Evolutionary conservation across 2,888 invertebrate genomes (phyloP).

Genomic region (Ennomos fuscantarius): DNA sequence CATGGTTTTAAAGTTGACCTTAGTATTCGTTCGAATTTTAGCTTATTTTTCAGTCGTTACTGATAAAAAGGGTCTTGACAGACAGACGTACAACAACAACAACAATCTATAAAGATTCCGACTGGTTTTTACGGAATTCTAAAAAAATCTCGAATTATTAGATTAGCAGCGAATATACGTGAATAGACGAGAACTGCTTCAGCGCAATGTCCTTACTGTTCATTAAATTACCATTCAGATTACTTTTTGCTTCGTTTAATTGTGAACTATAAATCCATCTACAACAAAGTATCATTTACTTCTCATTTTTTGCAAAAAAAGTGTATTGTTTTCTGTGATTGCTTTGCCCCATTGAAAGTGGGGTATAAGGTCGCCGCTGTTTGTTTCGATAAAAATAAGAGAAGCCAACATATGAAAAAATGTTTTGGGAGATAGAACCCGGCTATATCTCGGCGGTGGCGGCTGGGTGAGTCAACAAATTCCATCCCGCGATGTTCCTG

Average conservation of each 20-base stretch:
- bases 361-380: constrained; percentile 59
- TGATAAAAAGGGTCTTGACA: no score
- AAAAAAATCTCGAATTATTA: no score
- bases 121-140: no score
- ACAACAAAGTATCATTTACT: constrained; percentile 41
- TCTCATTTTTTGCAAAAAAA: constrained; percentile 38
- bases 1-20: no score
- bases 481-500: constrained; percentile 31
- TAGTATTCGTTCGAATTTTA: no score
- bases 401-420: constrained; percentile 35
- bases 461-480: constrained; percentile 48
- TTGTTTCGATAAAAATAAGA: constrained; percentile 45
- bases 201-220: constrained; percentile 12
- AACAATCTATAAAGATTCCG: no score
- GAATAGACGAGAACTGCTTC: background rate
- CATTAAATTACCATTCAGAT: constrained; percentile 11
- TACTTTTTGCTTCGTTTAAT: constrained; percentile 28
- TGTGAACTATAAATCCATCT: constrained; percentile 38
- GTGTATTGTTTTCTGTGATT: constrained; percentile 58
- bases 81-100: no score
- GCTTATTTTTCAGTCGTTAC: no score
- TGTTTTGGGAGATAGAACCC: constrained; percentile 44
- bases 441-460: constrained; percentile 24
- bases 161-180: background rate
- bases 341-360: constrained; percentile 55